These are phyloP conservation scores for Goniozus legneri DNA, from an alignment of 1,140 invertebrate genomes.

Conservation along the genomic window DNA sequence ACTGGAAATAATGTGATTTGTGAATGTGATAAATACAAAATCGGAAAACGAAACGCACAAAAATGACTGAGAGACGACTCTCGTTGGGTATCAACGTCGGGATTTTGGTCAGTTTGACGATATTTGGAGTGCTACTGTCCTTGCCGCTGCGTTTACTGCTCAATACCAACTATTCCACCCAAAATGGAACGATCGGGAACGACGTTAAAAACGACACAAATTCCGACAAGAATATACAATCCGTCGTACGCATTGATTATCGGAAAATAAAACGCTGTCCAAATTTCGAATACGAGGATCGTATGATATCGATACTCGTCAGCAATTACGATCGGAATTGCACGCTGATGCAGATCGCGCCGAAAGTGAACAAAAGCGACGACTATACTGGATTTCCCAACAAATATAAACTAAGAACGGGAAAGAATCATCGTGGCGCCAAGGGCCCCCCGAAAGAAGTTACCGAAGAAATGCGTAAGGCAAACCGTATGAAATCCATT, in stretches of 20 bases:
- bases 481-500: conserved; percentile 29
- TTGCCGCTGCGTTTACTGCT: conserved; percentile 36
- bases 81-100: conserved; percentile 39
- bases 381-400: not conserved
- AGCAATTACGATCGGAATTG: conserved; percentile 44
- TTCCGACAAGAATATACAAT: not conserved
- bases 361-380: conserved; percentile 4
- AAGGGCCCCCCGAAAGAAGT: conserved; percentile 8
- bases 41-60: too few relatives aligned
- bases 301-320: conserved; percentile 23
- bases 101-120: conserved; percentile 33
- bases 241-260: conserved; percentile 22
- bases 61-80: conserved; percentile 26
- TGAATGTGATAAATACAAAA: too few relatives aligned
- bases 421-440: not conserved
- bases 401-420: not conserved
- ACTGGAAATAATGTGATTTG: too few relatives aligned
- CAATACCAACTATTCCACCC: conserved; percentile 28
- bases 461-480: conserved; percentile 18
- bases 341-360: conserved; percentile 7
- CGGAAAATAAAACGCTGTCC: conserved; percentile 34
- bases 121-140: conserved; percentile 38
- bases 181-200: too few relatives aligned
- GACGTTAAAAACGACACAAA: conserved; percentile 14
- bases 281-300: conserved; percentile 24